Conservation (phyloP, 2,888 invertebrate genomes). For the Stegana nigrithorax region DNA sequence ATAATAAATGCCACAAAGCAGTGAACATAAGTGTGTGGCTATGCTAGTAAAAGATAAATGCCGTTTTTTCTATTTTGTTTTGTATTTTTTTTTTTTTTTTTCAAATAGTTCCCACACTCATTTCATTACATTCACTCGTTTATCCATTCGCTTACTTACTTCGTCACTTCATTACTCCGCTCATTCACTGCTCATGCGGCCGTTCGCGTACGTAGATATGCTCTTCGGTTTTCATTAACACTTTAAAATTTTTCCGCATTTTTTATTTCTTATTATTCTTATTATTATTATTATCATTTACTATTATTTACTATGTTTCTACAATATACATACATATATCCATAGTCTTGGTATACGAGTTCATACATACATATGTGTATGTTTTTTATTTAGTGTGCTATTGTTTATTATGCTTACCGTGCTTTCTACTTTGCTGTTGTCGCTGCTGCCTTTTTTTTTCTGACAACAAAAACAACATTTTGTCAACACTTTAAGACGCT, state of each 20-base stretch:
- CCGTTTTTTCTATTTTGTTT: too few species aligned
- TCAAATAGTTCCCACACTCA: constrained; percentile 50
- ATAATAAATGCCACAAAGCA: too few species aligned
- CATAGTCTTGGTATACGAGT: neutral
- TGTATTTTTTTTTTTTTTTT: too few species aligned
- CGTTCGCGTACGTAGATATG: constrained; percentile 1
- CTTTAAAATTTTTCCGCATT: constrained; percentile 57
- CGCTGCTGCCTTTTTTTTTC: too few species aligned
- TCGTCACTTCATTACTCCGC: neutral
- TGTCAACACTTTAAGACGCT: too few species aligned
- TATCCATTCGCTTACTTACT: neutral
- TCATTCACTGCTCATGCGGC: neutral
- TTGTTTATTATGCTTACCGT: neutral
- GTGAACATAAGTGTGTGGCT: too few species aligned
- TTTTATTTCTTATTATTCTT: constrained; percentile 17
- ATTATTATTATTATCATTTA: neutral
- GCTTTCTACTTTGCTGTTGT: neutral
- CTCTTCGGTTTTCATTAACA: constrained; percentile 56
- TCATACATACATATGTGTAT: neutral
- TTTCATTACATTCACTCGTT: constrained; percentile 12
- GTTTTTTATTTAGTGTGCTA: neutral
- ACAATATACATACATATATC: neutral
- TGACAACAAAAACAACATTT: too few species aligned
- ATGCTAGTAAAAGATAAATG: neutral
- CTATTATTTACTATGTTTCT: too few species aligned